Base-by-base conservation (phyloP, 1,140 invertebrate genomes). In the Lutraria rhynchaena region DNA sequence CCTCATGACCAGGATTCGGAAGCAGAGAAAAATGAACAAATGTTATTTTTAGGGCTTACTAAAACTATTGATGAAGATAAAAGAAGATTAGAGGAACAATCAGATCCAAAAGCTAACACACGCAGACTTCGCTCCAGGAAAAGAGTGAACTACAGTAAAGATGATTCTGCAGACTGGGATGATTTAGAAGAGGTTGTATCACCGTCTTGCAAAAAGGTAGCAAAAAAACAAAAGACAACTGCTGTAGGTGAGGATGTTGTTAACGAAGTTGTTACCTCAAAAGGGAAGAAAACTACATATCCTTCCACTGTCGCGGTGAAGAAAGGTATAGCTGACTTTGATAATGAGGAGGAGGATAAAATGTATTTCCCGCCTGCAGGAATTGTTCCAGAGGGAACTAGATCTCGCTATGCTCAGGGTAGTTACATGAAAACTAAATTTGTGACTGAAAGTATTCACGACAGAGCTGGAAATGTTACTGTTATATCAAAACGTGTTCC, bases 21-120 rank as follows among this genome's bases (percentile, higher is more conserved):
- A 29, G 63, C 63, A 29, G n/a, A 49, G 22, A 67, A 67, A 27
- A 67, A 67, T 49, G 63, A 67, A 49, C 63, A 67, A 31, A 67
- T 67, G 63, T 49, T 67, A 7, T 46, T 37, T 67, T 46, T 67
- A 46, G 63, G 63, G 17, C 33, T 67, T 19, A 29, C 63, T 46
- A 67, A 67, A 31, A 67, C 22, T 2, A 9, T 27, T 51, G 63
- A 67, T 46, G 44, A 51, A 67, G 13, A 27, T 22, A 35, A 33
- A 35, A 3, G 7, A 7, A 31, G 29, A 44, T 9, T 7, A 22
- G 63, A 67, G 31, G 41, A 31, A 49, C 37, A 44, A 37, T 22
- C 24, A 11, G 5, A n/a, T 3, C 27, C 11, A 35, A 67, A 46
- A 0, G 27, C 63, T 51, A 41, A 11, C 27, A 46, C 31, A 17